Evolutionary conservation across 37 sponge, comb jelly and placozoan genomes (phyloP), one percentile per base, ranked within the genome.

Genomic region (Chondrosia reniformis): DNA sequence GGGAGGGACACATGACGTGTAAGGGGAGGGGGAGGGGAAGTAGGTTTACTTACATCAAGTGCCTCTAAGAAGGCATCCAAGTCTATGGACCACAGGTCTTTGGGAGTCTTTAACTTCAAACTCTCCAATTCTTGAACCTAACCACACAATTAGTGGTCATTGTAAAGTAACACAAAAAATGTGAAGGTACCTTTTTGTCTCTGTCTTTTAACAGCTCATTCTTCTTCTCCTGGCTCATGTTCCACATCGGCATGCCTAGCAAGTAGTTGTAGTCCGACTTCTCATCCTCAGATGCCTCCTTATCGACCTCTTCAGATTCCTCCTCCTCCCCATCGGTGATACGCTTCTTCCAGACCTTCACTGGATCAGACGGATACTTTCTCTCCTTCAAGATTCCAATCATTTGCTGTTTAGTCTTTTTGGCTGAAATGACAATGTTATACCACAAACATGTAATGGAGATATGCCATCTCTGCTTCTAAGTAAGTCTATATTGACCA

Each of bases 341-440:
- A 0, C 76, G 46, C 3, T 57, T 65, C 82, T 91, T 88, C 98
- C 98, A 97, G 13, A 77, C 64, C 79, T 97, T 97, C 30, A 97
- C 84, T 4, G 98, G 98, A 56, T 97, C 98, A 32, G 86, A 83
- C 24, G 82, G 87, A 65, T 88, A 97, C 64, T 85, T 87, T 19
- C 74, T 40, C 2, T 63, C 38, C 76, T 81, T 80, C 55, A 97
- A 80, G 24, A 63, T 33, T 10, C 79, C 76, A 12, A 97, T 82
- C 78, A 97, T 79, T n/a, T 84, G 88, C 15, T 44, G 34, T 61
- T 89, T 92, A 31, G 79, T 83, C 74, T 89, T 89, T 63, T 89
- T 92, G 49, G 87, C 98, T 79, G 84, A 54, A 4, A n/a, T n/a
- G n/a, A n/a, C n/a, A n/a, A n/a, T n/a, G n/a, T n/a, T n/a, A n/a